Percentiles rank a stretch among this genome's conserved stretches.
Evolutionary conservation across 2,888 invertebrate genomes (phyloP).

Genomic region (Tethea ocularis): DNA sequence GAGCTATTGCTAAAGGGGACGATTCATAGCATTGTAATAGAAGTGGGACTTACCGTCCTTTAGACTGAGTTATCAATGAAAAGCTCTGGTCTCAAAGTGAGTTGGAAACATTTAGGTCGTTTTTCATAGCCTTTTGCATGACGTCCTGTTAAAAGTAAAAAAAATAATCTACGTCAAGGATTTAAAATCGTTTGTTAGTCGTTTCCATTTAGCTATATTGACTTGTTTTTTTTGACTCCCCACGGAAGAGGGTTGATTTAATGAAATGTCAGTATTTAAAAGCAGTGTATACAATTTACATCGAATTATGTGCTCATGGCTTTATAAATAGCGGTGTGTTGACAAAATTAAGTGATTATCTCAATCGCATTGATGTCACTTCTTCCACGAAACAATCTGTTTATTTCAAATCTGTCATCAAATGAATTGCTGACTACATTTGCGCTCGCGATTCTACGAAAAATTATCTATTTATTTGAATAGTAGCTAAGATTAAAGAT

Average conservation of each 20-base stretch:
- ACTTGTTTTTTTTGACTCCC: background rate
- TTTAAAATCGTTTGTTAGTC: background rate
- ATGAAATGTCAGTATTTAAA: background rate
- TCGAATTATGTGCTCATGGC: background rate
- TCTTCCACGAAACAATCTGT: slow-evolving; percentile 1
- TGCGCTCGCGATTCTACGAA: background rate
- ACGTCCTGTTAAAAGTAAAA: background rate
- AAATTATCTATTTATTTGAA: background rate
- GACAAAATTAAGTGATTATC: background rate
- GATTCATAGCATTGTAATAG: slow-evolving; percentile 62
- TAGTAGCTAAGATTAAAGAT: background rate
- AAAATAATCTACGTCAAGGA: background rate
- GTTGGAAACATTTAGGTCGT: slow-evolving; percentile 33
- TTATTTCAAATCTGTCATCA: slow-evolving; percentile 9
- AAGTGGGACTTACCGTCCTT: slow-evolving; percentile 66
- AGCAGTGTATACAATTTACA: background rate
- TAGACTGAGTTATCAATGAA: slow-evolving; percentile 38
- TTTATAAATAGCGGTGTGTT: background rate
- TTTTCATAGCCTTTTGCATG: slow-evolving; percentile 12
- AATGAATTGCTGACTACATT: slow-evolving; percentile 1
- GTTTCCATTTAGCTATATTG: background rate
- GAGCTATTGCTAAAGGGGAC: slow-evolving; percentile 56
- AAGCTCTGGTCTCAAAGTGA: slow-evolving; percentile 42
- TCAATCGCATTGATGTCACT: background rate
- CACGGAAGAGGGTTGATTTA: background rate